Evolutionary conservation across 2,888 invertebrate species (phyloP), one percentile per base, ranked within the genome.

Genomic region (Cacoxenus indagator): DNA sequence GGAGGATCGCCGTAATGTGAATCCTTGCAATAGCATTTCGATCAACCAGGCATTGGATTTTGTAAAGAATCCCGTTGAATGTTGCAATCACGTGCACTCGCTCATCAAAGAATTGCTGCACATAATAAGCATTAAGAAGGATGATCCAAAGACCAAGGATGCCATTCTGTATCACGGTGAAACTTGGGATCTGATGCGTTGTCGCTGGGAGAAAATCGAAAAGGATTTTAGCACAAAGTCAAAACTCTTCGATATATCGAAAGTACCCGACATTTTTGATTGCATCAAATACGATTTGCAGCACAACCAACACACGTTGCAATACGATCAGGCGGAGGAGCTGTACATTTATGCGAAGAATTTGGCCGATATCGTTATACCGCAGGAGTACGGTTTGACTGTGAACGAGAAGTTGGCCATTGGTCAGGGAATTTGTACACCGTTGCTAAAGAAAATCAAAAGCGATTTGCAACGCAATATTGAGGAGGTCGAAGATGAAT

Each of bases 201-300:
- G 99, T 22, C 91, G 99, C 14, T 99, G 99, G 99, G 95, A 96
- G 51, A 99, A 99, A 89, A 95, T 99, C 67, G 97, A 98, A 85
- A 98, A 99, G 88, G 99, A 99, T 88, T 99, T 99, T 87, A 95
- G 94, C 83, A 94, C 95, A 0, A 98, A 98, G 87, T 95, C 94
- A 81, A 95, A 94, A 78, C 91, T 93, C 46, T 99, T 95, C 88
- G 99, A 99, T 87, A 99, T 99, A 82, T 98, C 98, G 5, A 99
- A 99, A 89, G 96, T 99, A 70, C 99, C 99, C 0, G 99, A 99
- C 87, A 99, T 99, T 76, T 99, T 99, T 85, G 99, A 99, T 90
- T 99, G 99, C 86, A 99, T 99, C 81, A 99, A 99, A 87, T 99
- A 97, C 86, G 99, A 99, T 89, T 89, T 99, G 75, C 98, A 99